Base-by-base conservation (phyloP, 2,113 vertebrate genomes). In the Toxotes jaculatrix region DNA sequence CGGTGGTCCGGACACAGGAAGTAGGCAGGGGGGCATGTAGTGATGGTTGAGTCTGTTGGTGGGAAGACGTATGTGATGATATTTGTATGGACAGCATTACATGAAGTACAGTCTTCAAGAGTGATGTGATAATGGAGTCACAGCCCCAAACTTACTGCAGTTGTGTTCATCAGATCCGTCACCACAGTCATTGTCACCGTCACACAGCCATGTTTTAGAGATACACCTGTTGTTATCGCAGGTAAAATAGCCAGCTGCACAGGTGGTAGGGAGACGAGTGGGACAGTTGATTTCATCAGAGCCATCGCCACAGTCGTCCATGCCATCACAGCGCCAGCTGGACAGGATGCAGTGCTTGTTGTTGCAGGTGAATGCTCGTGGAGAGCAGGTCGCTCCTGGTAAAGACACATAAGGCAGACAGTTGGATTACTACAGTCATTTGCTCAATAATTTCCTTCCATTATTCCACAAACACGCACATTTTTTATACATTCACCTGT, bases 1-100 rank as follows among this genome's bases (percentile, higher is more conserved):
- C 93, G 92, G 72, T 95, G 94, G 84, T 94, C 88, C 0, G 93
- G 94, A 67, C 94, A 95, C 74, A 95, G 73, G 77, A 94, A 94
- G 79, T 85, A 92, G 17, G 64, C 6, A 4, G 93, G 88, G 38
- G 79, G 77, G 53, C 94, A 94, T 1, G 93, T 91, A 0, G 88
- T 89, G 77, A 93, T 92, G 63, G 92, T 90, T 9, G 91, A 86
- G 84, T 92, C 93, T 95, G 70, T 53, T 34, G 77, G 53, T 57
- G 11, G 27, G 27, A 1, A 27, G 27, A 27, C 27, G 0, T 45
- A n/a, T 8, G 14, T 36, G n/a, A 23, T n/a, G 1, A 23, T 4
- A 83, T 69, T 2, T 69, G 34, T 51, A 21, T 32, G 5, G 14
- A 23, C 3, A 55, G 2, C 10, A 51, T 32, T 57, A 43, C 9